A percentile compares a stretch with the other conserved stretches of the same genome.
Conservation (phyloP, 2,888 invertebrate genomes). For the Itoplectis maculator region DNA sequence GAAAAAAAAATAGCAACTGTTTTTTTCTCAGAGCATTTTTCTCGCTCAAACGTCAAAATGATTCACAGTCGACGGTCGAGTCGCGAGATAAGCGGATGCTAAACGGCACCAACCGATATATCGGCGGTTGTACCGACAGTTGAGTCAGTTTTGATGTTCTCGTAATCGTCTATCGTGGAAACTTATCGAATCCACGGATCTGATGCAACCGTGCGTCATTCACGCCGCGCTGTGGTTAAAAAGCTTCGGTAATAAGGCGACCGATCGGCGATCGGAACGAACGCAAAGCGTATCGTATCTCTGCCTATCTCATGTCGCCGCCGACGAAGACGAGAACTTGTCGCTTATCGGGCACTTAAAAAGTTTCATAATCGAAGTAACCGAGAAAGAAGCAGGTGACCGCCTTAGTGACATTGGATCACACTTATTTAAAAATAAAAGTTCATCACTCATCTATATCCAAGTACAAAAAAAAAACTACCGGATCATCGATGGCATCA, state of each 20-base stretch:
- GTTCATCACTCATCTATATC: no score
- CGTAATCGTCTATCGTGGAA: conserved; percentile 9
- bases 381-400: not conserved
- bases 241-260: conserved; percentile 16
- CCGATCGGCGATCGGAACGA: not conserved
- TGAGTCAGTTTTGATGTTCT: conserved; percentile 29
- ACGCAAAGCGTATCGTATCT: not conserved
- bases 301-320: conserved; percentile 3
- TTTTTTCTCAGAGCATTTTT: no score
- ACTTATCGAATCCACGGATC: conserved; percentile 4
- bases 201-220: conserved; percentile 29
- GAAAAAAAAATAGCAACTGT: no score
- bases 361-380: not conserved
- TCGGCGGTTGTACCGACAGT: not conserved
- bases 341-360: conserved; percentile 4
- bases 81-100: not conserved
- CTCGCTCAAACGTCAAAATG: not conserved
- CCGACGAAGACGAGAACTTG: no score
- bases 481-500: no score
- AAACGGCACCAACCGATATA: not conserved
- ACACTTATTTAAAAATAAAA: no score
- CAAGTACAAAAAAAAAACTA: no score
- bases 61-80: not conserved
- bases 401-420: not conserved
- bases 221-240: not conserved